Evolutionary conservation across 2,888 invertebrate genomes (phyloP).

Genomic region (Macaria liturata): DNA sequence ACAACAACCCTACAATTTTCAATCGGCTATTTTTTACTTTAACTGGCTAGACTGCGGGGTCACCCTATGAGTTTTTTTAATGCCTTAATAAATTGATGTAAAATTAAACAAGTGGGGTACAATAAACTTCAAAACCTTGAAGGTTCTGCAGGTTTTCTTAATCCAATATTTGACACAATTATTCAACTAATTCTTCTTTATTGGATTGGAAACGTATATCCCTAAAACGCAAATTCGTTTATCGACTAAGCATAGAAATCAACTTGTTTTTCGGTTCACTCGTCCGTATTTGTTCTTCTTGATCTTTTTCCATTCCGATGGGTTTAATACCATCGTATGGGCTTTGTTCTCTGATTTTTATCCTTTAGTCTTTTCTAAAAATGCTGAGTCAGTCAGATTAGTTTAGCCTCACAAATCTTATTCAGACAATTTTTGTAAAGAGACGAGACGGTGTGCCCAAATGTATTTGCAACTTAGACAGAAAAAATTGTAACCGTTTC

Average conservation of each 20-base stretch:
- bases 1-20: too few relatives aligned
- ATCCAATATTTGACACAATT: background rate
- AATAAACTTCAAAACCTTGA: too few relatives aligned
- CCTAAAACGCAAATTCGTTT: conserved; percentile 21
- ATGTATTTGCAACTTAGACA: conserved; percentile 5
- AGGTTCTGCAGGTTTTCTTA: too few relatives aligned
- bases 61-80: too few relatives aligned
- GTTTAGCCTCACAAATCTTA: conserved; percentile 15
- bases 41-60: too few relatives aligned
- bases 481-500: background rate
- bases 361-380: conserved; percentile 20
- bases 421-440: conserved; percentile 8
- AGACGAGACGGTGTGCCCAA: conserved; percentile 25
- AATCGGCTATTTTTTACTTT: too few relatives aligned
- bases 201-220: background rate
- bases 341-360: conserved; percentile 34
- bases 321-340: conserved; percentile 26
- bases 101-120: too few relatives aligned
- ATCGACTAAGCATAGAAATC: conserved; percentile 22
- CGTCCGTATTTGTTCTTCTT: conserved; percentile 25
- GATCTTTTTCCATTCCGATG: conserved; percentile 32
- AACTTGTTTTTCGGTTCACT: conserved; percentile 30
- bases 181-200: background rate
- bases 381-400: conserved; percentile 13
- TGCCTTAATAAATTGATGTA: too few relatives aligned